A percentile compares a stretch with the other conserved stretches of the same genome.
Evolutionary conservation across 2,797 vertebrate species (phyloP).

Genomic region (Syndactyla subalaris): DNA sequence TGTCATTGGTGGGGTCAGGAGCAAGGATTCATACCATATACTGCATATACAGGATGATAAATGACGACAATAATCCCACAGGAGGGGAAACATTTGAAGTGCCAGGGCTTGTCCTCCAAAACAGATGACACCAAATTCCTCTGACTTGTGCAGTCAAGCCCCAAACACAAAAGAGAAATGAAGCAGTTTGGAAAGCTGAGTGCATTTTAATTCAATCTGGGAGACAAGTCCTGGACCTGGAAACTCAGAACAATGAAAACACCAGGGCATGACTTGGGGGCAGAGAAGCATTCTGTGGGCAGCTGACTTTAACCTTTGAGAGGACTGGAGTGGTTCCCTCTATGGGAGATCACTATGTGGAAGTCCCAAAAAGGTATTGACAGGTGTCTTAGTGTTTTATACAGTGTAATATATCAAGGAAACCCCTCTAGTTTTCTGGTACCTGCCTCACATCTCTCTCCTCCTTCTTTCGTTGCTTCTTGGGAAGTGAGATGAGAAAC

Average conservation of each 20-base stretch:
- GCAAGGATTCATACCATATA: background rate
- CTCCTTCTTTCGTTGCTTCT: background rate
- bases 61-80: background rate
- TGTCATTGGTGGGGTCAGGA: conserved; percentile 1
- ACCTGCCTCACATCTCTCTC: background rate
- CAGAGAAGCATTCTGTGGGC: background rate
- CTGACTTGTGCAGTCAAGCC: background rate
- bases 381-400: background rate
- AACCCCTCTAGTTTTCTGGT: background rate
- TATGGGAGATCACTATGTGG: background rate
- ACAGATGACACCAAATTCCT: background rate
- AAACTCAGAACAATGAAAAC: background rate
- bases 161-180: background rate
- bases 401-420: background rate
- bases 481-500: background rate
- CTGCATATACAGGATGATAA: background rate
- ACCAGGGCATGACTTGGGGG: background rate
- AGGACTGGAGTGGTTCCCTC: background rate
- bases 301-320: background rate
- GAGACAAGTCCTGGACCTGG: background rate
- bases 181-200: background rate
- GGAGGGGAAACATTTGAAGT: background rate
- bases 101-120: background rate
- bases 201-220: background rate
- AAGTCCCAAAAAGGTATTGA: background rate